phyloP scores from a whole-genome alignment of 2,888 invertebrate species.

The Trichogramma dendrolimi region DNA sequence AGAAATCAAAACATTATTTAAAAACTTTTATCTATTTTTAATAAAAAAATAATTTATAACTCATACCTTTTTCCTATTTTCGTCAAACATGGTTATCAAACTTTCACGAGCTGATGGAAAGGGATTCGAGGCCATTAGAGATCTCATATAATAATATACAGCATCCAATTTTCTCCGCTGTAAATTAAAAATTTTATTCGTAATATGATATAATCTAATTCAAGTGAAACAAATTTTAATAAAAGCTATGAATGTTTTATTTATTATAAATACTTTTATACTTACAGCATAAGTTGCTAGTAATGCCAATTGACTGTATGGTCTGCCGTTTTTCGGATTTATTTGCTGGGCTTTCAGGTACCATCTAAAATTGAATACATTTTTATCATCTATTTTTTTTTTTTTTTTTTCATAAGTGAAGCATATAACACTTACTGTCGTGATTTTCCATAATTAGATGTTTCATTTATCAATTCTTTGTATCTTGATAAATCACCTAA shows the following conservation, averaged over 20 bases:
- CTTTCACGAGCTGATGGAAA: constrained; percentile 89
- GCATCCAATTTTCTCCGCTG: constrained; percentile 91
- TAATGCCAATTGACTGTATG: constrained; percentile 91
- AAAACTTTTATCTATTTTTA: constrained; percentile 23
- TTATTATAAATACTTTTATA: constrained; percentile 32
- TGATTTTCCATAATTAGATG: constrained; percentile 74
- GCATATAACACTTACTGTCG: constrained; percentile 58
- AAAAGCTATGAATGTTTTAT: not conserved
- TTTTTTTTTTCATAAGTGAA: not conserved
- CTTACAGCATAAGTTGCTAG: constrained; percentile 77
- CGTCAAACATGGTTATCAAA: constrained; percentile 82
- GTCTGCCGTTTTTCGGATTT: constrained; percentile 90
- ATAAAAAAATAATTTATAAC: constrained; percentile 25
- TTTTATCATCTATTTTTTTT: constrained; percentile 4
- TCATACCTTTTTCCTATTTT: constrained; percentile 81
- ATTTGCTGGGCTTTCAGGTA: constrained; percentile 91
- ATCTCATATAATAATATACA: constrained; percentile 95
- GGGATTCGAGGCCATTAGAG: constrained; percentile 89
- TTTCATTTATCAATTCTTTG: constrained; percentile 77
- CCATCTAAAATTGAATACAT: constrained; percentile 60
- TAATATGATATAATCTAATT: not conserved
- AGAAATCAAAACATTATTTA: constrained; percentile 48
- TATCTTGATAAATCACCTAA: constrained; percentile 92
- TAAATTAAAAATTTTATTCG: constrained; percentile 8
- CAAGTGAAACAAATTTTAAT: not conserved